Conservation (phyloP, 2,888 invertebrate genomes). For the Matsumyia berberina region DNA sequence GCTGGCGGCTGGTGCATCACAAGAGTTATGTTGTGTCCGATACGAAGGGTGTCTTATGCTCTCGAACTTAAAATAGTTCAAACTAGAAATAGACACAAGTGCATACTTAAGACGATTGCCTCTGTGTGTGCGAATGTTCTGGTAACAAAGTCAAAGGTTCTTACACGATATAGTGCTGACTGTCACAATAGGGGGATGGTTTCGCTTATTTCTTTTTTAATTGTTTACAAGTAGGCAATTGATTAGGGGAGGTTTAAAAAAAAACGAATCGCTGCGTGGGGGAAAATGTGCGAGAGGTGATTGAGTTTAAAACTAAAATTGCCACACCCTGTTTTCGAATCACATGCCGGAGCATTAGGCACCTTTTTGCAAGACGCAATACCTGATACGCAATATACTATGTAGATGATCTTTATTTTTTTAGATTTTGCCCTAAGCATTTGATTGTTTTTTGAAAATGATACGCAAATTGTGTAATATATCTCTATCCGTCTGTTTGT, state of each 20-base stretch:
- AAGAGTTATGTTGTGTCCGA: not conserved
- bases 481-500: too few species aligned
- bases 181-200: not conserved
- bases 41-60: conserved; percentile 19
- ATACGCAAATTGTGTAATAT: too few species aligned
- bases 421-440: too few species aligned
- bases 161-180: not conserved
- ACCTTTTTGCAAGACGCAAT: too few species aligned
- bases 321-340: too few species aligned
- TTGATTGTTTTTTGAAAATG: too few species aligned
- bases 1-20: not conserved
- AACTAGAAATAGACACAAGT: conserved; percentile 39
- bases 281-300: too few species aligned
- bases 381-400: too few species aligned
- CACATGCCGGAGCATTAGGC: too few species aligned
- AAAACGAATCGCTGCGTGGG: not conserved
- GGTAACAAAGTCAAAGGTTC: conserved; percentile 24
- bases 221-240: conserved; percentile 10
- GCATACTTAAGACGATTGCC: not conserved
- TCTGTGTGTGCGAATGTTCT: not conserved
- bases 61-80: conserved; percentile 51
- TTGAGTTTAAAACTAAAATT: too few species aligned
- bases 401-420: too few species aligned
- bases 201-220: not conserved
- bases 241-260: not conserved